These are phyloP conservation scores for Terrapene triunguis DNA, from an alignment of 2,113 vertebrate species.

Conservation along the genomic window DNA sequence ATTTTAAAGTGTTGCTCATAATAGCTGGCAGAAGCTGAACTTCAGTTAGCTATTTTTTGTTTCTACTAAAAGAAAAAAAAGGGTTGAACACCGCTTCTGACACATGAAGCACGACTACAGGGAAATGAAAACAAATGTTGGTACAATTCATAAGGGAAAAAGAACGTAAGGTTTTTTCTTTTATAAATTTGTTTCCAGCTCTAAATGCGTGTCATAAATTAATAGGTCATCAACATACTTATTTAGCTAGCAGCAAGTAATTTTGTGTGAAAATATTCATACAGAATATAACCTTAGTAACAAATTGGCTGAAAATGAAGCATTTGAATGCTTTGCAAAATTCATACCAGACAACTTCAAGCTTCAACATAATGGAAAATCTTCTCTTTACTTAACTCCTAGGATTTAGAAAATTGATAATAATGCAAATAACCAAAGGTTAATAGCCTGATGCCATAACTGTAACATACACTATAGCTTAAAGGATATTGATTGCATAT, in stretches of 20 bases:
- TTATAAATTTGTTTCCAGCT: constrained; percentile 65
- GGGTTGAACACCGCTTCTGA: constrained; percentile 42
- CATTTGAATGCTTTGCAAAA: background rate
- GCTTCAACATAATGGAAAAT: constrained; percentile 63
- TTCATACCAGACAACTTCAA: background rate
- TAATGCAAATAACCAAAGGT: constrained; percentile 78
- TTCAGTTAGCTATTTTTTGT: constrained; percentile 42
- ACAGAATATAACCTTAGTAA: constrained; percentile 31
- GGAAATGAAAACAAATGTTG: constrained; percentile 67
- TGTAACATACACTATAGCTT: background rate
- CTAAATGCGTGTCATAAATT: constrained; percentile 70
- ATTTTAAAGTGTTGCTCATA: constrained; percentile 72
- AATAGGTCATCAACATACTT: constrained; percentile 49
- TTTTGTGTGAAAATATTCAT: constrained; percentile 21
- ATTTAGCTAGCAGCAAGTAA: constrained; percentile 55
- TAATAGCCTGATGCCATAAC: constrained; percentile 73
- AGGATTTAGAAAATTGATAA: constrained; percentile 78
- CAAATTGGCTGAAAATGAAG: constrained; percentile 15
- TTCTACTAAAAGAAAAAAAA: constrained; percentile 53
- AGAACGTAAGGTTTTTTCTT: constrained; percentile 61
- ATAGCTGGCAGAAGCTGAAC: constrained; percentile 66
- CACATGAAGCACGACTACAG: constrained; percentile 50
- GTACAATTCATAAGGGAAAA: constrained; percentile 43
- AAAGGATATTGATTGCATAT: constrained; percentile 29
- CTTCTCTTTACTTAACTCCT: constrained; percentile 41